A percentile compares a stretch with the other conserved stretches of the same genome.
These are phyloP conservation scores for Peromyscus eremicus DNA, from an alignment of 2,797 vertebrate species.

Conservation along the genomic window DNA sequence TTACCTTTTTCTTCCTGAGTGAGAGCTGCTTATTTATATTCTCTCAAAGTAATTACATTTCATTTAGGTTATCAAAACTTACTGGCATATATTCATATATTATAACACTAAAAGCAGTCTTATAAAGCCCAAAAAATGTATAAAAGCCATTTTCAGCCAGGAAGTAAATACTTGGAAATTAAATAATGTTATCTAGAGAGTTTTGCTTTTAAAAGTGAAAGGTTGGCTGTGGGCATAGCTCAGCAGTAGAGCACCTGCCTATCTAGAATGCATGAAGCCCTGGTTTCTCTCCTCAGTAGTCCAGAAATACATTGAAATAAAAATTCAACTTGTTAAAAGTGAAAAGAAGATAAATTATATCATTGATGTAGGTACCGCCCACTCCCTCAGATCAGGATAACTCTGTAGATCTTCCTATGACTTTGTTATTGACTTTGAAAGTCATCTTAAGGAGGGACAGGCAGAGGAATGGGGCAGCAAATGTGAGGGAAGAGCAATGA, in stretches of 20 bases:
- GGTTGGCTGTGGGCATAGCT: background rate
- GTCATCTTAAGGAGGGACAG: background rate
- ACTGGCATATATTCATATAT: background rate
- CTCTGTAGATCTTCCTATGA: background rate
- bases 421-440: background rate
- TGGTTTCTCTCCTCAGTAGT: background rate
- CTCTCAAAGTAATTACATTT: background rate
- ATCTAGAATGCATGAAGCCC: background rate
- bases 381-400: background rate
- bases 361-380: no score
- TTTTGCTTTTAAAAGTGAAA: background rate
- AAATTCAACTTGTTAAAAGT: background rate
- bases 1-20: background rate
- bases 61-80: background rate
- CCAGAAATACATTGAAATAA: background rate
- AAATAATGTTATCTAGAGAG: background rate
- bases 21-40: background rate
- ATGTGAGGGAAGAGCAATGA: background rate
- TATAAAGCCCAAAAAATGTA: background rate
- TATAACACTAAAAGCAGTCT: background rate
- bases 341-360: background rate
- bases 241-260: background rate
- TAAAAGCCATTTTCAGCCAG: background rate
- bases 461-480: background rate
- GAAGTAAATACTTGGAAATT: background rate